Evolutionary conservation across 2,797 vertebrate species (phyloP), one percentile per base, ranked within the genome.

Genomic region (Sciurus vulgaris): DNA sequence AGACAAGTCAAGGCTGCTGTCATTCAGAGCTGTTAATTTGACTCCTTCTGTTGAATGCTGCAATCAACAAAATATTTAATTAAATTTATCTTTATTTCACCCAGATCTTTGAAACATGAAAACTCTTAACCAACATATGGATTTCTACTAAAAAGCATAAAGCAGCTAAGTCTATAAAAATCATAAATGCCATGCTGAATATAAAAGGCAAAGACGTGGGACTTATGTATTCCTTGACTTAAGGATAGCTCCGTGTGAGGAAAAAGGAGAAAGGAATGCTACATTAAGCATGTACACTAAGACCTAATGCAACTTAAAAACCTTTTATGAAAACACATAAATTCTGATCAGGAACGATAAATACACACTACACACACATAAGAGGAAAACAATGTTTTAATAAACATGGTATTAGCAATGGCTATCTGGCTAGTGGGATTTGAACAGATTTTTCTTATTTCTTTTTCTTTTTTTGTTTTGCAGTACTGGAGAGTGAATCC

Each of bases 21-120:
- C 99, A 90, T 99, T 99, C 97, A 99, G 97, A 93, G 98, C 97
- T 77, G 98, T 97, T 88, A 98, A 92, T 92, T 98, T 98, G 96
- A 99, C 98, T 20, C 99, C 98, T 97, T 99, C 99, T 30, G 98
- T 98, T 0, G 99, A 99, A 98, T 99, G 99, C 99, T 99, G 97
- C 41, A 98, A 97, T 30, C 56, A 92, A 96, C 20, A 44, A 96
- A 74, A 92, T 15, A 96, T 82, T 33, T 92, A 89, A 88, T 73
- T 94, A 97, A 18, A 96, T n/a, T 30, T 6, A 47, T 44, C 30
- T 74, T 83, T 93, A 65, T 59, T 54, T 96, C 89, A 95, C 6
- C n/a, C 79, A 91, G 30, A 38, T 20, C 61, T 91, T 30, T 87
- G 89, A 97, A 93, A 70, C 17, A 30, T 2, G 61, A 95, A 77